Evolutionary conservation across 2,113 vertebrate genomes (phyloP).

Genomic region (Crypturellus undulatus): DNA sequence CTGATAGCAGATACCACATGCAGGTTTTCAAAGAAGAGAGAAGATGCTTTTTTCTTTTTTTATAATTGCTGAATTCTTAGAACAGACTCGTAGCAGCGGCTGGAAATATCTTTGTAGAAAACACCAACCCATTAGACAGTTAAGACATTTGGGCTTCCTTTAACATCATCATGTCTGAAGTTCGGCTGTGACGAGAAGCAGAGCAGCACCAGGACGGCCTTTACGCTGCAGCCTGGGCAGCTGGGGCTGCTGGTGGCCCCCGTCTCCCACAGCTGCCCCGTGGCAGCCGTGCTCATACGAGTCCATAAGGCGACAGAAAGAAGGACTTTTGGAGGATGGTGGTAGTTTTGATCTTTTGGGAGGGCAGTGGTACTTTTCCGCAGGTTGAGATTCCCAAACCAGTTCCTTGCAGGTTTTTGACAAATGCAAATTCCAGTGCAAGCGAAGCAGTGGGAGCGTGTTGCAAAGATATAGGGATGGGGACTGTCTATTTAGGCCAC

Average conservation of each 20-base stretch:
- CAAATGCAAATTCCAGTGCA: not conserved
- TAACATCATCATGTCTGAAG: not conserved
- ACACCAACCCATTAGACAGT: rapidly evolving
- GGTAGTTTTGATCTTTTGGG: not conserved
- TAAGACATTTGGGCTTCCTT: not conserved
- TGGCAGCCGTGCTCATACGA: not conserved
- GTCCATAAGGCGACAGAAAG: not conserved
- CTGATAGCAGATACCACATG: not conserved
- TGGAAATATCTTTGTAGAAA: conserved; percentile 1
- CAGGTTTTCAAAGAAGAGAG: not conserved
- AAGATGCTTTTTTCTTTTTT: not conserved
- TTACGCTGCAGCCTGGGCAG: too few species aligned
- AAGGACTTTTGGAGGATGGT: too few species aligned
- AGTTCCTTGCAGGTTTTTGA: not conserved
- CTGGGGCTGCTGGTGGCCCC: not conserved
- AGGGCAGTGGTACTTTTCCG: not conserved
- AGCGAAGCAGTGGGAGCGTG: not conserved
- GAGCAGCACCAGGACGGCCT: not conserved
- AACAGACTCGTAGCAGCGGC: not conserved
- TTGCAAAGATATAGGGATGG: not conserved
- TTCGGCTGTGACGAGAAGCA: not conserved
- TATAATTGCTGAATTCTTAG: not conserved
- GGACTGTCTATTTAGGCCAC: not conserved
- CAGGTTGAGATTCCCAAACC: too few species aligned
- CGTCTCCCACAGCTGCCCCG: not conserved